phyloP scores from a whole-genome alignment of 2,888 invertebrate species.

The Ryuthela nishihirai region DNA sequence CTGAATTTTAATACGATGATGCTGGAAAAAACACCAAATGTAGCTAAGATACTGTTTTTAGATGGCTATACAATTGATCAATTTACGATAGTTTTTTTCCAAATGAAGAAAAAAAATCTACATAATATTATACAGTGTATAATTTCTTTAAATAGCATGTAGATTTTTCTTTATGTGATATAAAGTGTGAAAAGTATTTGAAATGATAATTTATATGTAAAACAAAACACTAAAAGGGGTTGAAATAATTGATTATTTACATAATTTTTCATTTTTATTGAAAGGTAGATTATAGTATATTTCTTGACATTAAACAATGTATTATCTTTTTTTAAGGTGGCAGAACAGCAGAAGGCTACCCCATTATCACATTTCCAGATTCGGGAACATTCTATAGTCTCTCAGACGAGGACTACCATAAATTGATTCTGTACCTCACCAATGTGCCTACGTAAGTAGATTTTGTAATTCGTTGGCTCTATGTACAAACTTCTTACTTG shows the following conservation, averaged over 20 bases:
- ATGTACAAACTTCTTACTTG: too few species aligned
- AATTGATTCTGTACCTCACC: slow-evolving; percentile 87
- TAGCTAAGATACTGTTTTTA: too few species aligned
- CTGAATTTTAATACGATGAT: too few species aligned
- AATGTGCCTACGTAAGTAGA: slow-evolving; percentile 95
- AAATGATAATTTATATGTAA: slow-evolving; percentile 61
- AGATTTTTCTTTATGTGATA: too few species aligned
- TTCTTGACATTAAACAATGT: not conserved
- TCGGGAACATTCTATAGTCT: slow-evolving; percentile 75
- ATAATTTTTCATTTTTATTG: not conserved
- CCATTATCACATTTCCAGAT: slow-evolving; percentile 92
- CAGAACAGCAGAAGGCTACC: slow-evolving; percentile 87
- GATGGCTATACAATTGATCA: too few species aligned
- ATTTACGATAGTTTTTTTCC: too few species aligned
- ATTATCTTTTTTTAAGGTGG: slow-evolving; percentile 64
- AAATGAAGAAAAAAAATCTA: too few species aligned
- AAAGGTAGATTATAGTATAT: not conserved
- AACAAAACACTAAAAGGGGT: not conserved
- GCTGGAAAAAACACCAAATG: too few species aligned
- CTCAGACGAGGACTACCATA: slow-evolving; percentile 80
- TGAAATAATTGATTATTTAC: not conserved
- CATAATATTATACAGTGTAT: too few species aligned
- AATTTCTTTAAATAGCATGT: too few species aligned
- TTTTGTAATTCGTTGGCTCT: too few species aligned
- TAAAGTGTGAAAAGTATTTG: too few species aligned